These are phyloP conservation scores for Chaetops frenatus DNA, from an alignment of 2,113 vertebrate genomes.

Conservation along the genomic window DNA sequence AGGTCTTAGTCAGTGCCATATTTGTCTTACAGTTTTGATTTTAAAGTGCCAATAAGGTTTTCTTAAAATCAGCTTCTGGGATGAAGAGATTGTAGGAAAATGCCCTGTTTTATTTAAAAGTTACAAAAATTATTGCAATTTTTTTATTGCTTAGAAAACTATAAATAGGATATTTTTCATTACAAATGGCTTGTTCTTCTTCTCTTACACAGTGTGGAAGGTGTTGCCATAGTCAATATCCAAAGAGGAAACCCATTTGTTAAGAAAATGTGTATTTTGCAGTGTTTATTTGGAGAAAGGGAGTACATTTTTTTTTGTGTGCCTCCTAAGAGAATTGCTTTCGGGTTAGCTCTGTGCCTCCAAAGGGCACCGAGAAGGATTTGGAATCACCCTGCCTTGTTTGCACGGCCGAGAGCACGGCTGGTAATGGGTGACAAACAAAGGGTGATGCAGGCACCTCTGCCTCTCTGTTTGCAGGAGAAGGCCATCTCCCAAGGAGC, in stretches of 20 bases:
- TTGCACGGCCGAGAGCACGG: accelerated
- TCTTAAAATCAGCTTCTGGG: not conserved
- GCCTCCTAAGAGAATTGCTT: not conserved
- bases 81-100: not conserved
- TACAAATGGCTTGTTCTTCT: not conserved
- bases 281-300: not conserved
- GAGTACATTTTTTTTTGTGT: not conserved
- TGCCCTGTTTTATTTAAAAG: not conserved
- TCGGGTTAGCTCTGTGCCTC: not conserved
- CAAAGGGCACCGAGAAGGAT: not conserved
- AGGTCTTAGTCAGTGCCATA: not conserved
- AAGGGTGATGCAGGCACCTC: not conserved
- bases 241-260: not conserved
- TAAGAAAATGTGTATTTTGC: not conserved
- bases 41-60: not conserved
- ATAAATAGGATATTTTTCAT: not conserved
- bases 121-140: not conserved
- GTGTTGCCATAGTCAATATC: not conserved
- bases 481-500: slow-evolving; percentile 66
- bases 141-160: not conserved
- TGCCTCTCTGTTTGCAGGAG: slow-evolving; percentile 64
- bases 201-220: not conserved
- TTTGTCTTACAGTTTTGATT: not conserved
- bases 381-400: not conserved
- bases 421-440: not conserved